Percentiles rank a stretch among this genome's conserved stretches.
phyloP scores from a whole-genome alignment of 2,113 vertebrate species.

The Myrmecophaga tridactyla region DNA sequence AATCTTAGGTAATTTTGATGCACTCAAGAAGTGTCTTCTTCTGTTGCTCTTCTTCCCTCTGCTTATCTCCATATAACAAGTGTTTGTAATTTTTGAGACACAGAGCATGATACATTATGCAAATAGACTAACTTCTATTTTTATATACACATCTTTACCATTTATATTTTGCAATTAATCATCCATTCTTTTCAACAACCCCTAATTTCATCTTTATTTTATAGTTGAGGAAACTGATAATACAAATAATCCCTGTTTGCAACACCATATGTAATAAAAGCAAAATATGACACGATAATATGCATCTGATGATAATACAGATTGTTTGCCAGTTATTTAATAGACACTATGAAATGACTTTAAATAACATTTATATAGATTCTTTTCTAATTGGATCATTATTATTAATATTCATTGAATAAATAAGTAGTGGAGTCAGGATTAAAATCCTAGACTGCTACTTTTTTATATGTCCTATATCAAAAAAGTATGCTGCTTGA shows the following conservation, averaged over 20 bases:
- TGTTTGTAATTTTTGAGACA: background rate
- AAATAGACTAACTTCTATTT: background rate
- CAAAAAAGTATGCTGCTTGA: background rate
- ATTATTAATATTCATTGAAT: background rate
- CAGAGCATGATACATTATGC: background rate
- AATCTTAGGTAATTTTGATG: background rate
- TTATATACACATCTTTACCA: background rate
- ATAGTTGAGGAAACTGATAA: background rate
- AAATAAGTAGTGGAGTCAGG: background rate
- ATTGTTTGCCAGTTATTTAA: constrained; percentile 14
- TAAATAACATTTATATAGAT: too few species aligned
- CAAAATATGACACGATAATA: background rate
- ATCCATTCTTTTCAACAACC: background rate
- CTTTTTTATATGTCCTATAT: background rate
- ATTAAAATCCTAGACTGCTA: constrained; percentile 22
- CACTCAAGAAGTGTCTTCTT: background rate
- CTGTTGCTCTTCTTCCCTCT: background rate
- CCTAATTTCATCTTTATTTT: constrained; percentile 16
- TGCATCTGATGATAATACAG: background rate
- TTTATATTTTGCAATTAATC: constrained; percentile 37
- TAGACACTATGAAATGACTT: background rate
- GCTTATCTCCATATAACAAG: background rate
- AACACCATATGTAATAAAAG: background rate
- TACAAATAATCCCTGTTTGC: background rate
- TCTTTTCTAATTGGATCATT: too few species aligned